Evolutionary conservation across 2,888 invertebrate species (phyloP).

Genomic region (Tridacna crocea): DNA sequence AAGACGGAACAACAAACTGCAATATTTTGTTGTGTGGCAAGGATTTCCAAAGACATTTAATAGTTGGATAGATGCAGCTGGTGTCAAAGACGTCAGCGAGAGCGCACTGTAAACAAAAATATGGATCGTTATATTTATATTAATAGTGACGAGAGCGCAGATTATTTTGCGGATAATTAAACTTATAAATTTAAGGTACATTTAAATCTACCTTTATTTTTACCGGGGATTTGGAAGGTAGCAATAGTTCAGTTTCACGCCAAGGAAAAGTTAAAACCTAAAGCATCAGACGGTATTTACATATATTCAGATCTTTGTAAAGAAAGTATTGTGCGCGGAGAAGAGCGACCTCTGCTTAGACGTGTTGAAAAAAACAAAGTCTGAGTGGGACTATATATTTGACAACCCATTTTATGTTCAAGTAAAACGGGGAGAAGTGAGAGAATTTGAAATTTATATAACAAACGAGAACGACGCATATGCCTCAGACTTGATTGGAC

Average conservation of each 20-base stretch:
- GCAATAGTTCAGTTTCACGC: conserved; percentile 7
- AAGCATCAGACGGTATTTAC: background rate
- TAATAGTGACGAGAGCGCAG: conserved; percentile 13
- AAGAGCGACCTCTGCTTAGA: conserved; percentile 39
- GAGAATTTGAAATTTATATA: conserved; percentile 53
- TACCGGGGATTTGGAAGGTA: conserved; percentile 14
- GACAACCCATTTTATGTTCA: conserved; percentile 38
- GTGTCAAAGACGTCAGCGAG: background rate
- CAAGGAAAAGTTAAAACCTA: background rate
- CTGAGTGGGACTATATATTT: conserved; percentile 28
- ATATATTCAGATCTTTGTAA: conserved; percentile 13
- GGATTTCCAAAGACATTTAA: conserved; percentile 46
- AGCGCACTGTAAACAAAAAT: background rate
- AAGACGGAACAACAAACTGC: conserved; percentile 37
- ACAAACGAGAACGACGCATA: conserved; percentile 14
- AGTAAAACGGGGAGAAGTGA: conserved; percentile 34
- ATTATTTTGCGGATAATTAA: background rate
- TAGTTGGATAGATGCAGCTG: conserved; percentile 43
- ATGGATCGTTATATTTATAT: conserved; percentile 26
- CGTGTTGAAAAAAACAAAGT: conserved; percentile 43
- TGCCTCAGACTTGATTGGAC: conserved; percentile 4
- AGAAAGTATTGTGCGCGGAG: conserved; percentile 43
- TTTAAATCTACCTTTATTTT: conserved; percentile 2
- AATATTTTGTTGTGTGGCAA: conserved; percentile 39
- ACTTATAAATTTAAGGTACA: conserved; percentile 14